Evolutionary conservation across 2,888 invertebrate genomes (phyloP), one percentile per base, ranked within the genome.

Genomic region (Heliconius sara): DNA sequence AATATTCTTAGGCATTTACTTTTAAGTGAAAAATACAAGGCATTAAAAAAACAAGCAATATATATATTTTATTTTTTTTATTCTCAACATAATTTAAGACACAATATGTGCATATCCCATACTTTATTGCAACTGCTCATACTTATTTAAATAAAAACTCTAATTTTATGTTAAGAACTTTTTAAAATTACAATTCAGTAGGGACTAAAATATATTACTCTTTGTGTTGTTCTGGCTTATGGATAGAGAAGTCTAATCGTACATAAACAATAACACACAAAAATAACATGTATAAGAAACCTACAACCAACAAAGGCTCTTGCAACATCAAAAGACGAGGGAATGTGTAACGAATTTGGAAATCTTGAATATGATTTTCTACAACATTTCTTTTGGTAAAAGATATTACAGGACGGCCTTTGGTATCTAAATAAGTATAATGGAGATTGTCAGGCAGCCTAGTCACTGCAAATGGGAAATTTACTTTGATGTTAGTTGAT

Each of bases 331-430:
- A 95, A 70, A 97, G 90, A 85, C 97, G 96, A 57, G 98, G 97
- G 96, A 98, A 99, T 85, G 96, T 97, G 91, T 99, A 99, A 83
- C 97, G 97, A 67, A 99, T 94, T 92, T 98, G 97, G 90, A 99
- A 98, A 91, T 98, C 98, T 92, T 99, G 98, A 88, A 99, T 99
- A 89, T 99, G 99, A 89, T 98, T 98, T 89, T 99, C 99, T 0
- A 99, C 98, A 82, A 99, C 94, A 94, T 99, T 99, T 30, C 93
- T 96, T 91, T 98, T 98, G 2, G 96, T 96, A 78, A 99, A 96
- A 13, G 96, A 95, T 78, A 99, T 96, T 0, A 99, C 98, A 0
- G 98, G 98, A 78, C 99, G 97, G 0, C 99, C 99, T 85, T 97
- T 97, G 0, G 98, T 98, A 90, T 99, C 99, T 87, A 99, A 96